phyloP scores from a whole-genome alignment of 2,113 vertebrate species.

The Mormoops blainvillei region DNA sequence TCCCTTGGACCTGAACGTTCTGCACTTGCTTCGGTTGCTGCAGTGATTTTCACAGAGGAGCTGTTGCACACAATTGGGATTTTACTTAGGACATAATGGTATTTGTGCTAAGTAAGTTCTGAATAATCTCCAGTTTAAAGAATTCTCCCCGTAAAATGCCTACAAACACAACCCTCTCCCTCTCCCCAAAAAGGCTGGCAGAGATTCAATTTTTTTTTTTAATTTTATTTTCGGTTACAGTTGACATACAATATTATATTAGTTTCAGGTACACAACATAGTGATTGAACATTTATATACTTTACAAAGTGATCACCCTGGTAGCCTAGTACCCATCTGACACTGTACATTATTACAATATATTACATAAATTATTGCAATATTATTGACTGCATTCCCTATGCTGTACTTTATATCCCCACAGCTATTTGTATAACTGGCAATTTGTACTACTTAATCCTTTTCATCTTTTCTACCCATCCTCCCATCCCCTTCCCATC shows the following conservation, averaged over 20 bases:
- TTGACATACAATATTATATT: background rate
- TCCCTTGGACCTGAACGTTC: background rate
- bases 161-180: background rate
- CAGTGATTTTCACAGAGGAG: background rate
- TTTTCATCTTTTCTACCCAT: background rate
- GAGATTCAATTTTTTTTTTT: background rate
- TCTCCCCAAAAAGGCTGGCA: background rate
- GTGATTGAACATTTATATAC: background rate
- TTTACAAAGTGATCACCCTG: background rate
- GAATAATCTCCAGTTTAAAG: background rate
- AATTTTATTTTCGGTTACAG: background rate
- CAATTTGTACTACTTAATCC: background rate
- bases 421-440: background rate
- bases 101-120: constrained; percentile 17
- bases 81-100: background rate
- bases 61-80: background rate
- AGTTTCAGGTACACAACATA: background rate
- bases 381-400: background rate
- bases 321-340: background rate
- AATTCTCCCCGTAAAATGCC: background rate
- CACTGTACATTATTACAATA: background rate
- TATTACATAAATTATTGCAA: too few species aligned
- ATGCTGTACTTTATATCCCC: background rate
- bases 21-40: background rate
- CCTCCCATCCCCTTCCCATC: background rate